phyloP scores from a whole-genome alignment of 1,140 invertebrate species.

The Lordiphosa clarofinis region DNA sequence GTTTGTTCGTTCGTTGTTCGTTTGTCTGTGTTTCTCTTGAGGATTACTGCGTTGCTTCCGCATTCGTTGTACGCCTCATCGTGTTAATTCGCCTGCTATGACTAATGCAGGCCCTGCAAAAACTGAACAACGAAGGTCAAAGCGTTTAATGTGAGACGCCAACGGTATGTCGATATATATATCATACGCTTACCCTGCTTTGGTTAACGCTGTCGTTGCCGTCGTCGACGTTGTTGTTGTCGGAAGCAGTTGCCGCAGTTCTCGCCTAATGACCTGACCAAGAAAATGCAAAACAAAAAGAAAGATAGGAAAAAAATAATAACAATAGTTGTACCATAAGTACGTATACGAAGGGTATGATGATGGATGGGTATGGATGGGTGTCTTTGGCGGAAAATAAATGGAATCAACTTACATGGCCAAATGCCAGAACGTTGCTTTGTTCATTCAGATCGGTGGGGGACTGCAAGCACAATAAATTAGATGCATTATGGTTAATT shows the following conservation, averaged over 20 bases:
- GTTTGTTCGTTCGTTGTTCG: slow-evolving; percentile 15
- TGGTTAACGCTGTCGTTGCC: slow-evolving; percentile 32
- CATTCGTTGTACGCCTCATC: slow-evolving; percentile 25
- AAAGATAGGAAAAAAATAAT: slow-evolving; percentile 19
- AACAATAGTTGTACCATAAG: slow-evolving; percentile 36
- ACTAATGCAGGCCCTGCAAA: slow-evolving; percentile 46
- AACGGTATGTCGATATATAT: not conserved
- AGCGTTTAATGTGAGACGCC: slow-evolving; percentile 50
- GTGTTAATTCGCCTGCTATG: slow-evolving; percentile 20
- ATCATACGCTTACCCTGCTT: slow-evolving; percentile 27
- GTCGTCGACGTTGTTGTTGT: slow-evolving; percentile 5
- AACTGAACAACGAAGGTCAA: slow-evolving; percentile 41
- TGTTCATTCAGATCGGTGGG: slow-evolving; percentile 41
- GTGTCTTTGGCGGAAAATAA: slow-evolving; percentile 5
- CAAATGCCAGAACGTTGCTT: slow-evolving; percentile 29
- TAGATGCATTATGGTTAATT: not conserved
- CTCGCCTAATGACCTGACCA: slow-evolving; percentile 45
- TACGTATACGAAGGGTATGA: too few relatives aligned
- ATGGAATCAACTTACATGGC: slow-evolving; percentile 36
- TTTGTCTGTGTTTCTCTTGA: slow-evolving; percentile 8
- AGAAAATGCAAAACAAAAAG: not conserved
- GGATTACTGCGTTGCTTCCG: slow-evolving; percentile 20
- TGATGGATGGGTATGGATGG: too few relatives aligned
- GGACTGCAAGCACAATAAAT: slow-evolving; percentile 13
- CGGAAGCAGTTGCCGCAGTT: slow-evolving; percentile 39